These are phyloP conservation scores for Achatina immaculata DNA, from an alignment of 1,140 invertebrate genomes.

Conservation along the genomic window DNA sequence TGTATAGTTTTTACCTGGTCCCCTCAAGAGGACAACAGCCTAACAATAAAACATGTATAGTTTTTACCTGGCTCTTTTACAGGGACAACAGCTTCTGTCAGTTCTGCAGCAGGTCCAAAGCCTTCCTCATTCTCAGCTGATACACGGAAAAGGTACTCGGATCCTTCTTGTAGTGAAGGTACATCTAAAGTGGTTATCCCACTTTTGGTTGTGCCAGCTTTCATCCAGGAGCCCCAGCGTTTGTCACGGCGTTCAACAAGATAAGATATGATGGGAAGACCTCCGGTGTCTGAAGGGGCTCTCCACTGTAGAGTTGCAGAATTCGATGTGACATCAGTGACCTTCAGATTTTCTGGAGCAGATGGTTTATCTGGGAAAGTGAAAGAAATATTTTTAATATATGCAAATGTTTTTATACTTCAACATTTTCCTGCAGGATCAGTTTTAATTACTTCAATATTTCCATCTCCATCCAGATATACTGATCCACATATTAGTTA, in stretches of 20 bases:
- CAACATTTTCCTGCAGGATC: no score
- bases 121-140: constrained; percentile 95
- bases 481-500: no score
- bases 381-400: constrained; percentile 1
- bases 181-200: constrained; percentile 54
- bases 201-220: constrained; percentile 52
- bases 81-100: constrained; percentile 58
- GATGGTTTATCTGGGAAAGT: constrained; percentile 53
- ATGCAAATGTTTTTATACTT: no score
- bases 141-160: constrained; percentile 95
- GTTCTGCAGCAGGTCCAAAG: constrained; percentile 67
- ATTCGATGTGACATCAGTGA: constrained; percentile 56
- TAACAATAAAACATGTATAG: no score
- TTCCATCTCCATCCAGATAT: no score
- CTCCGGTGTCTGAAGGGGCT: constrained; percentile 97
- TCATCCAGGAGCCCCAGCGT: constrained; percentile 78
- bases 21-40: no score
- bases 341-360: constrained; percentile 55
- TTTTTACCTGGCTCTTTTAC: constrained; percentile 63
- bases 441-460: no score
- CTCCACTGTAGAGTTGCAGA: constrained; percentile 79
- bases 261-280: constrained; percentile 92
- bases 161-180: constrained; percentile 83
- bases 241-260: constrained; percentile 84
- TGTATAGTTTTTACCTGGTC: no score